A percentile compares a stretch with the other conserved stretches of the same genome.
Evolutionary conservation across 2,113 vertebrate genomes (phyloP).

Genomic region (Megalops atlanticus): DNA sequence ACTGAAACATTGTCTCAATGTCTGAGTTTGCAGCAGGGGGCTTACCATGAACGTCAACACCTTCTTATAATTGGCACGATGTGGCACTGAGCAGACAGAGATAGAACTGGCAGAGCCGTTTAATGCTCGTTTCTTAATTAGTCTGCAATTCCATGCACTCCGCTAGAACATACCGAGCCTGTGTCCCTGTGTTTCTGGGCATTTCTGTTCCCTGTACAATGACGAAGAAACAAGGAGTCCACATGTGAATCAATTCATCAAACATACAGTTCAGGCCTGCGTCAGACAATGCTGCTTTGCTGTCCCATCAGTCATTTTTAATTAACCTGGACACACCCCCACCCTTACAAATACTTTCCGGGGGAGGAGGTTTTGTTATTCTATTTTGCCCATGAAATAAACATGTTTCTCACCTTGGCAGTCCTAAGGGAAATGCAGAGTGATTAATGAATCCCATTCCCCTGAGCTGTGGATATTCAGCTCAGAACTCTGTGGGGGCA

Average conservation of each 20-base stretch:
- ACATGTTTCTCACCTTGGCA: slow-evolving; percentile 10
- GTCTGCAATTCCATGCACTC: neutral
- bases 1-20: no score
- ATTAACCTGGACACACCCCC: neutral
- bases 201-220: neutral
- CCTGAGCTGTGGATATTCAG: slow-evolving; percentile 14
- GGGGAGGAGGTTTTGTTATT: neutral
- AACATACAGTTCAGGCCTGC: neutral
- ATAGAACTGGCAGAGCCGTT: neutral
- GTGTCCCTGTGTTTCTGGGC: neutral
- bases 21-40: neutral
- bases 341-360: neutral
- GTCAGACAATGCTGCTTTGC: no score
- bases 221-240: neutral
- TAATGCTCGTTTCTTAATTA: neutral
- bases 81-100: neutral
- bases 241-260: neutral
- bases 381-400: slow-evolving; percentile 25
- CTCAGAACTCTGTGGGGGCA: slow-evolving; percentile 12
- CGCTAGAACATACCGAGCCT: neutral
- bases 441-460: slow-evolving; percentile 29
- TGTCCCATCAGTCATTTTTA: neutral
- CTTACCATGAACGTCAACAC: neutral
- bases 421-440: neutral
- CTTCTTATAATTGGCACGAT: neutral